A percentile compares a stretch with the other conserved stretches of the same genome.
Evolutionary conservation across 2,113 vertebrate species (phyloP).

Genomic region (Tympanuchus pallidicinctus): DNA sequence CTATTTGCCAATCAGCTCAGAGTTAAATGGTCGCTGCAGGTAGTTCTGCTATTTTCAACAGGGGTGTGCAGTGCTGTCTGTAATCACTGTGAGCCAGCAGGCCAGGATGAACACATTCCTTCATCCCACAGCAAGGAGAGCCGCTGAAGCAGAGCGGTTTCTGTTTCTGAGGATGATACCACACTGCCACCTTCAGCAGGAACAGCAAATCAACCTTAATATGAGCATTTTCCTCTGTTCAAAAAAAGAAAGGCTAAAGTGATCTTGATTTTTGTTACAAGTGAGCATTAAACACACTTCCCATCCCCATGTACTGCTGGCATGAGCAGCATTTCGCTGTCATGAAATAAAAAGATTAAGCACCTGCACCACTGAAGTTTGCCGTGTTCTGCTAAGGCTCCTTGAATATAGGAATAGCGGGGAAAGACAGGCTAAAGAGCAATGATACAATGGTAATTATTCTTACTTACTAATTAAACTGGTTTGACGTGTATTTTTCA

Average conservation of each 20-base stretch:
- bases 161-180: background rate
- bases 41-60: rapidly evolving
- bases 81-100: rapidly evolving
- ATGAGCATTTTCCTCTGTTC: too few species aligned
- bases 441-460: background rate
- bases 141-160: background rate
- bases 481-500: background rate
- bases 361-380: background rate
- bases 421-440: background rate
- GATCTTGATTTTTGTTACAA: background rate
- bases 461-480: background rate
- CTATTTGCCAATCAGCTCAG: background rate
- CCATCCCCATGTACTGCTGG: background rate
- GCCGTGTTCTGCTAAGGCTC: background rate
- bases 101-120: rapidly evolving
- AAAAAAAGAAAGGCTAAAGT: rapidly evolving
- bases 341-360: background rate
- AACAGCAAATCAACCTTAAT: background rate
- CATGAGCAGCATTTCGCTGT: background rate
- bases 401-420: too few species aligned
- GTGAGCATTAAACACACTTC: background rate
- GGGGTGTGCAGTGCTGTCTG: background rate
- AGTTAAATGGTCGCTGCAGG: background rate
- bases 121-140: rapidly evolving
- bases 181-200: constrained; percentile 60